A percentile compares a stretch with the other conserved stretches of the same genome.
Conservation (phyloP, 2,888 invertebrate genomes). For the Eilema sororculum region DNA sequence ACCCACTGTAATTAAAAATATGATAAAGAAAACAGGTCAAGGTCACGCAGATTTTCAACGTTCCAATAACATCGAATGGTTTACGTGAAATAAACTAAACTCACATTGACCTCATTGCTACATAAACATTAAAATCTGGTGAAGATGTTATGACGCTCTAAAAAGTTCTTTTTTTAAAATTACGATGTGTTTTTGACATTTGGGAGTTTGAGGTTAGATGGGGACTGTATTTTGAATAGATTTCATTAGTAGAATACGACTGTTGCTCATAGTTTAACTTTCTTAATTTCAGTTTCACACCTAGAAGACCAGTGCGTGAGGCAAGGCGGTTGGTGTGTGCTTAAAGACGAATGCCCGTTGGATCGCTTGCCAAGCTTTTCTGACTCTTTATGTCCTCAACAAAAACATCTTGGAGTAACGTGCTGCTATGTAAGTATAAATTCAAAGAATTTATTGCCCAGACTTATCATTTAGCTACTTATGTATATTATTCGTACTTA, state of each 20-base stretch:
- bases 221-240: too few relatives aligned
- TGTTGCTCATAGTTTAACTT: constrained; percentile 5
- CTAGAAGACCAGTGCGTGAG: constrained; percentile 70
- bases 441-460: too few relatives aligned
- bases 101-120: constrained; percentile 57
- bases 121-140: constrained; percentile 31
- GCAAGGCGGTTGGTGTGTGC: constrained; percentile 74
- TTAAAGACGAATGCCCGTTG: constrained; percentile 62
- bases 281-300: constrained; percentile 46
- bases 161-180: constrained; percentile 13
- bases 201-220: too few relatives aligned
- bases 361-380: constrained; percentile 51
- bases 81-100: constrained; percentile 38
- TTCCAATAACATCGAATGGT: constrained; percentile 37
- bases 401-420: constrained; percentile 62
- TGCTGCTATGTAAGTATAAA: constrained; percentile 73
- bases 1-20: constrained; percentile 25
- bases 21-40: constrained; percentile 43
- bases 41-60: constrained; percentile 39
- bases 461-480: too few relatives aligned
- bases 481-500: too few relatives aligned
- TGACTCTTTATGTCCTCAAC: constrained; percentile 64
- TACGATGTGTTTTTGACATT: too few relatives aligned
- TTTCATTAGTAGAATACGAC: too few relatives aligned
- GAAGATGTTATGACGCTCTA: constrained; percentile 35